Evolutionary conservation across 2,797 vertebrate species (phyloP).

Genomic region (Meriones psammophilus): DNA sequence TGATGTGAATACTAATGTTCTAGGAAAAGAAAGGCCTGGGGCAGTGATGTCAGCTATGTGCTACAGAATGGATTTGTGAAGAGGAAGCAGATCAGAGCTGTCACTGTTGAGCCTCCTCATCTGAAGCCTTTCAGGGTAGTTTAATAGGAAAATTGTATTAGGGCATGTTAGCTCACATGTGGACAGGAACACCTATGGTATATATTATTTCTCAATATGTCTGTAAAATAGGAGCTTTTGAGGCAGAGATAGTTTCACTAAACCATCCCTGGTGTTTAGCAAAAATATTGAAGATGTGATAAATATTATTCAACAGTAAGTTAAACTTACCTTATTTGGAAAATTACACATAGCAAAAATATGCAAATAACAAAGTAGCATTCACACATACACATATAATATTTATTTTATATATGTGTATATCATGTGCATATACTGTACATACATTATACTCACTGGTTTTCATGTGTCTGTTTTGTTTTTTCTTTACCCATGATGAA

Average conservation of each 20-base stretch:
- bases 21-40: conserved; percentile 1
- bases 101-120: background rate
- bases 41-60: background rate
- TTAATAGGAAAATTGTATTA: background rate
- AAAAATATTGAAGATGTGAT: background rate
- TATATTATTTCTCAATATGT: background rate
- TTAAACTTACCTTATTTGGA: background rate
- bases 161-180: background rate
- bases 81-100: conserved; percentile 3
- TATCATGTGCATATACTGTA: background rate
- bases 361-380: background rate
- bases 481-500: background rate
- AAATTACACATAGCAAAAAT: background rate
- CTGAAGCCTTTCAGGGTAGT: background rate
- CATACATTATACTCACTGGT: background rate
- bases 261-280: background rate
- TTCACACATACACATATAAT: background rate
- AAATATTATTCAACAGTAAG: background rate
- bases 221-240: background rate
- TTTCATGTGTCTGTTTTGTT: background rate
- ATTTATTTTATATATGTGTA: background rate
- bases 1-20: conserved; percentile 35
- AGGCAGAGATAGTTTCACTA: background rate
- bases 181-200: background rate
- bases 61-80: background rate